phyloP scores from a whole-genome alignment of 2,113 vertebrate species.

The Chiloscyllium plagiosum region DNA sequence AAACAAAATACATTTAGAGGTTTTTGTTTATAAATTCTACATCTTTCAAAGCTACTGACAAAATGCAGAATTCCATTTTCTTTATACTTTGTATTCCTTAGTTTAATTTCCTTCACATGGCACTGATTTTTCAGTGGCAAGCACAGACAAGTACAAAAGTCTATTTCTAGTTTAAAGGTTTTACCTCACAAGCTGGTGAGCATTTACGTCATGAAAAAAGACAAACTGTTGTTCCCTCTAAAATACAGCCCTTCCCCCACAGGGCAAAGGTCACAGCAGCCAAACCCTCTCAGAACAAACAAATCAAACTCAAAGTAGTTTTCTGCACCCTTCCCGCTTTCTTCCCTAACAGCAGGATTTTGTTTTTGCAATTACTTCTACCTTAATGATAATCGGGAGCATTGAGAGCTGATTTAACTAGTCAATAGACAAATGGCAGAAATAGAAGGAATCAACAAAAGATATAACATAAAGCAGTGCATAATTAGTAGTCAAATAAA shows the following conservation, averaged over 20 bases:
- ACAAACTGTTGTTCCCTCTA: constrained; percentile 29
- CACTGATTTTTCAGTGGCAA: constrained; percentile 10
- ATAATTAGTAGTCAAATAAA: background rate
- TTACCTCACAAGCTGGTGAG: background rate
- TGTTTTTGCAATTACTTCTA: background rate
- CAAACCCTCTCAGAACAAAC: constrained; percentile 25
- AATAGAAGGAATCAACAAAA: background rate
- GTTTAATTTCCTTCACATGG: background rate
- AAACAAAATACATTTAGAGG: background rate
- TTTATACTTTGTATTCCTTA: background rate
- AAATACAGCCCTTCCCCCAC: constrained; percentile 21
- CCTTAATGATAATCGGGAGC: background rate
- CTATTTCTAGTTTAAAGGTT: constrained; percentile 3
- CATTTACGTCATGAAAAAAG: background rate
- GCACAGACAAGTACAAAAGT: background rate
- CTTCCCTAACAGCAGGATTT: background rate
- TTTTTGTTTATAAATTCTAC: background rate
- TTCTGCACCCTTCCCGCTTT: constrained; percentile 27
- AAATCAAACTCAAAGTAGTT: constrained; percentile 25
- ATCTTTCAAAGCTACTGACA: background rate
- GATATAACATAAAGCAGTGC: background rate
- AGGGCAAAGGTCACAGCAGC: constrained; percentile 29
- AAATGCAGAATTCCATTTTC: background rate
- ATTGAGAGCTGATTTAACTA: background rate
- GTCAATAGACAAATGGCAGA: background rate